Evolutionary conservation across 2,797 vertebrate species (phyloP).

Genomic region (Periophthalmus magnuspinnatus): DNA sequence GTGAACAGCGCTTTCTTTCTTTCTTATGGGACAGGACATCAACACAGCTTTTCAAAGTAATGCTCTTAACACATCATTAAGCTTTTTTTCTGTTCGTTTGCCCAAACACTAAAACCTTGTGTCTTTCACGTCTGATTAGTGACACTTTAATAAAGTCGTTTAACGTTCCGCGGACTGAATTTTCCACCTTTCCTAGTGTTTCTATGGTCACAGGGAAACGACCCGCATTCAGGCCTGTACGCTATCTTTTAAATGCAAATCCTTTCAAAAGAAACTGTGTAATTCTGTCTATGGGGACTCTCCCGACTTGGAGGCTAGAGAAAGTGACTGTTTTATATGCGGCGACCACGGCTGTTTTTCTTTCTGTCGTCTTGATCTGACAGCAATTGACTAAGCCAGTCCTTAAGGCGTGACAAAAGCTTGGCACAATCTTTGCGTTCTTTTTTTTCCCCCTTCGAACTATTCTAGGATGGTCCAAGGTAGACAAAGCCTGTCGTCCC

Average conservation of each 20-base stretch:
- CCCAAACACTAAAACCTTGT: constrained; percentile 90
- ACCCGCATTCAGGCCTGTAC: constrained; percentile 84
- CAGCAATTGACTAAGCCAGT: constrained; percentile 85
- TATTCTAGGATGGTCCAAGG: constrained; percentile 76
- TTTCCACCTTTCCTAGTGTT: constrained; percentile 96
- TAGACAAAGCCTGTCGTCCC: constrained; percentile 83
- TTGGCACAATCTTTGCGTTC: constrained; percentile 85
- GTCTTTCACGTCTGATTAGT: constrained; percentile 96
- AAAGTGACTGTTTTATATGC: constrained; percentile 74
- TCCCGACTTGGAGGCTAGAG: constrained; percentile 75
- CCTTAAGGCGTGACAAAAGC: constrained; percentile 87
- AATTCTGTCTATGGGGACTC: constrained; percentile 83
- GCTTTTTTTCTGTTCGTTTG: constrained; percentile 84
- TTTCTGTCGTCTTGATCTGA: constrained; percentile 85
- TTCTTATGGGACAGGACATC: constrained; percentile 70
- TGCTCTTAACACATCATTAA: constrained; percentile 87
- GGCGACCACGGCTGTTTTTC: constrained; percentile 75
- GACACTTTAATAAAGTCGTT: constrained; percentile 99
- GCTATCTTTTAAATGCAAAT: constrained; percentile 97
- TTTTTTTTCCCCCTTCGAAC: constrained; percentile 68
- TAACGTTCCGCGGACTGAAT: constrained; percentile 97
- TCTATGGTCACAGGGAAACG: constrained; percentile 91
- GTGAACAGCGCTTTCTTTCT: constrained; percentile 65
- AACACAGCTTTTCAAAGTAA: constrained; percentile 78
- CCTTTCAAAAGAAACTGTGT: constrained; percentile 85